Conservation (phyloP, 2,888 invertebrate genomes). For the Dugesia japonica region DNA sequence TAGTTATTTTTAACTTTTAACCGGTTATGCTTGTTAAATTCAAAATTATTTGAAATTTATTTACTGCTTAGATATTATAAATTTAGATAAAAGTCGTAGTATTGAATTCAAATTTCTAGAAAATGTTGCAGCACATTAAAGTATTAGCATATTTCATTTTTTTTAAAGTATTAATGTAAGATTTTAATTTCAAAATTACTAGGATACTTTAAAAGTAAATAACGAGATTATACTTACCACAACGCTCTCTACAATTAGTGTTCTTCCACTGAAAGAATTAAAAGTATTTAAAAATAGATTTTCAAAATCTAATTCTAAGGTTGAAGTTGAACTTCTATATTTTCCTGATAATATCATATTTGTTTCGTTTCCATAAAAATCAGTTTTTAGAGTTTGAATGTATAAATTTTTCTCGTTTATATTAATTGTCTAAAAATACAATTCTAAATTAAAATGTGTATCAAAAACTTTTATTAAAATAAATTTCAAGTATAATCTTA, state of each 20-base stretch:
- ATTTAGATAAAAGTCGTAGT: no score
- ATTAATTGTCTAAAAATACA: no score
- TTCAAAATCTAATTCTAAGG: background rate
- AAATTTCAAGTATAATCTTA: no score
- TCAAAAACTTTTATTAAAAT: no score
- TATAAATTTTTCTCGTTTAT: background rate
- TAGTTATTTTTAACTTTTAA: no score
- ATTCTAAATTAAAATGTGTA: no score
- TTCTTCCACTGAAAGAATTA: constrained; percentile 1
- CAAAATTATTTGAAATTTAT: no score
- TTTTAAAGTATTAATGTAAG: background rate
- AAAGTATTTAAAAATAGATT: background rate
- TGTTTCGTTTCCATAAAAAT: background rate
- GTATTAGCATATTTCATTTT: background rate
- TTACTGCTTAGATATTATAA: no score
- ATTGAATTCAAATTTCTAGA: no score
- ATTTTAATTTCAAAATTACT: background rate
- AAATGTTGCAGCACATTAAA: background rate
- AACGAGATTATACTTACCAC: background rate
- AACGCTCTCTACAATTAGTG: background rate
- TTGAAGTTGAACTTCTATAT: background rate
- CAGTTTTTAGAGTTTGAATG: background rate
- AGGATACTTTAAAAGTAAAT: background rate
- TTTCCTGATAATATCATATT: background rate
- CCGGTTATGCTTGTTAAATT: no score